Conservation (phyloP, 2,113 vertebrate genomes). For the Chaetodon trifascialis region DNA sequence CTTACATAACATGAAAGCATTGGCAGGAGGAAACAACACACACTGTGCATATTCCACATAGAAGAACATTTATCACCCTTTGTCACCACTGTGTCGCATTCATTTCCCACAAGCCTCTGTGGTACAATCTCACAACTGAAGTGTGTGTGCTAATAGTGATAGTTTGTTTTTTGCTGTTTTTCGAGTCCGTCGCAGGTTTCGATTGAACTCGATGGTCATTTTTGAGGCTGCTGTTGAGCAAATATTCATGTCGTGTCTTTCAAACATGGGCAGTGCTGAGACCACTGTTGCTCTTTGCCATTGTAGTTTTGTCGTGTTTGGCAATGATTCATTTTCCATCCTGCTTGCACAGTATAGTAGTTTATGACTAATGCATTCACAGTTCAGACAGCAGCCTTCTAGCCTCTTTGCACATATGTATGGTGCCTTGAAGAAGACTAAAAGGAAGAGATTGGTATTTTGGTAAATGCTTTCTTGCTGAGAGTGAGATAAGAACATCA, state of each 20-base stretch:
- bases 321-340: background rate
- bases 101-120: conserved; percentile 15
- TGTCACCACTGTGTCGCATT: conserved; percentile 14
- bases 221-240: background rate
- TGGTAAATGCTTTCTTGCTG: background rate
- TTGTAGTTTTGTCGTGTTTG: background rate
- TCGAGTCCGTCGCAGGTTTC: background rate
- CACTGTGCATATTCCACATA: background rate
- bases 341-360: background rate
- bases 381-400: background rate
- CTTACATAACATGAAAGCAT: background rate
- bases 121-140: background rate
- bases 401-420: background rate
- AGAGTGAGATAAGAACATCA: background rate
- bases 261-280: too few species aligned
- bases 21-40: background rate
- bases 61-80: conserved; percentile 39
- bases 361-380: background rate
- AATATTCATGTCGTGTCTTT: background rate
- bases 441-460: background rate
- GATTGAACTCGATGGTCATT: background rate
- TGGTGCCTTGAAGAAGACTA: background rate
- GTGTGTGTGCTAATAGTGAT: conserved; percentile 1
- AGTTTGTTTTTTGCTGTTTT: background rate
- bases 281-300: background rate